Conservation (phyloP, 1,140 invertebrate genomes). For the Drosophila pectinifera region DNA sequence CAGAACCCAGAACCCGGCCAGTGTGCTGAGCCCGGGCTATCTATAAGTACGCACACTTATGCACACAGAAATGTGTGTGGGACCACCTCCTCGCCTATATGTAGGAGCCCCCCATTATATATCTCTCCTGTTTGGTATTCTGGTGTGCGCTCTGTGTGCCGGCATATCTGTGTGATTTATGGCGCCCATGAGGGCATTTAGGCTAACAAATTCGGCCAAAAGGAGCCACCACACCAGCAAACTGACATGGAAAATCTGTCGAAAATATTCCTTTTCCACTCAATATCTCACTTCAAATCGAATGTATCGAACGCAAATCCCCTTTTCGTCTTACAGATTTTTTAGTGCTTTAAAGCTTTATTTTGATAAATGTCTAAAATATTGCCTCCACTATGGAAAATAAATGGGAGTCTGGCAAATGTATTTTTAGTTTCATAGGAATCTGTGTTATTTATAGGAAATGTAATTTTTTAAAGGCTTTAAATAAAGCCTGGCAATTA, state of each 20-base stretch:
- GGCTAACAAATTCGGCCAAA: constrained; percentile 37
- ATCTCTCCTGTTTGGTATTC: constrained; percentile 7
- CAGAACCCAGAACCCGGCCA: constrained; percentile 15
- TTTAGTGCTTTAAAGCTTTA: constrained; percentile 16
- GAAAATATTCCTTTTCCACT: constrained; percentile 13
- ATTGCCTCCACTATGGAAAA: constrained; percentile 9
- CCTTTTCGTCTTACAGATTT: constrained; percentile 13
- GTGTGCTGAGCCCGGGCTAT: constrained; percentile 14
- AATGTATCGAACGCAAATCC: constrained; percentile 25
- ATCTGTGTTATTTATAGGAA: too few relatives aligned
- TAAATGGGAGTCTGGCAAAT: background rate
- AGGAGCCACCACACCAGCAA: background rate
- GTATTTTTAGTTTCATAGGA: background rate
- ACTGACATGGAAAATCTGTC: constrained; percentile 43
- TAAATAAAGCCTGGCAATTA: constrained; percentile 1
- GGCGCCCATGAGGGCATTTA: constrained; percentile 53
- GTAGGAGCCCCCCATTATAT: constrained; percentile 4
- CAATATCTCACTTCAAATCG: constrained; percentile 36
- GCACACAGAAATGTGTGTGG: constrained; percentile 2
- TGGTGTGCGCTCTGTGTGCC: background rate
- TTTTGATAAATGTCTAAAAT: constrained; percentile 29
- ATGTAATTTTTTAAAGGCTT: too few relatives aligned
- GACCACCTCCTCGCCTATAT: background rate
- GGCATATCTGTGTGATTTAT: constrained; percentile 58
- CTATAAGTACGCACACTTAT: constrained; percentile 36